These are phyloP conservation scores for Melitaea cinxia DNA, from an alignment of 1,140 invertebrate genomes.

Conservation along the genomic window DNA sequence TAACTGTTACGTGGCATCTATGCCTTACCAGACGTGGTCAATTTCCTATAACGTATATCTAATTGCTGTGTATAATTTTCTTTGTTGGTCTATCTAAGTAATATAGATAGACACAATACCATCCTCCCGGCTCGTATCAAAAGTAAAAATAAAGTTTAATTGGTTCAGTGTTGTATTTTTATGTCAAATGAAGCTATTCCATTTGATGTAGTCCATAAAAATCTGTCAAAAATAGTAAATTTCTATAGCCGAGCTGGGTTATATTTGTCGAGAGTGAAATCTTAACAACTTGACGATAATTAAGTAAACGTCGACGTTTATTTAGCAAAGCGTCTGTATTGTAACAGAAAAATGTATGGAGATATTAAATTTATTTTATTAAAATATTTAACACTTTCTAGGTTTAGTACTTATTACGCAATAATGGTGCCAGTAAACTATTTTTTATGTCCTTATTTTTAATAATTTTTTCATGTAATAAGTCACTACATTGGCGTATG, in stretches of 20 bases:
- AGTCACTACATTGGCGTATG: not conserved
- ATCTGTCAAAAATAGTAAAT: slow-evolving; percentile 19
- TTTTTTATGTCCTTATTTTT: not conserved
- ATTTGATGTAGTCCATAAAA: not conserved
- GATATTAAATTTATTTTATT: too few relatives aligned
- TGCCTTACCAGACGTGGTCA: slow-evolving; percentile 43
- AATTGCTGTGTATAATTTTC: slow-evolving; percentile 45
- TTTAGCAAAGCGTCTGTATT: too few relatives aligned
- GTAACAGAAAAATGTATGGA: too few relatives aligned
- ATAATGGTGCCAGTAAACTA: not conserved
- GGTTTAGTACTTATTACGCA: too few relatives aligned
- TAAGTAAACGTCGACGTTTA: slow-evolving; percentile 46
- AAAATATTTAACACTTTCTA: too few relatives aligned
- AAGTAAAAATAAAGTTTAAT: not conserved
- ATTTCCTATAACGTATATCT: slow-evolving; percentile 49
- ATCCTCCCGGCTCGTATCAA: slow-evolving; percentile 14
- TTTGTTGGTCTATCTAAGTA: slow-evolving; percentile 35
- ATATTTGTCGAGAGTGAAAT: slow-evolving; percentile 66
- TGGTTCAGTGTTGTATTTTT: too few relatives aligned
- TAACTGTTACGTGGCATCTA: slow-evolving; percentile 59
- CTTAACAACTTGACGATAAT: slow-evolving; percentile 60
- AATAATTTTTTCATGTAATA: not conserved
- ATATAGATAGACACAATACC: slow-evolving; percentile 34
- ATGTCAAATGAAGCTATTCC: too few relatives aligned
- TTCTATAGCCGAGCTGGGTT: slow-evolving; percentile 12